Conservation (phyloP, 2,888 invertebrate species). For the Scaptomyza flava region DNA sequence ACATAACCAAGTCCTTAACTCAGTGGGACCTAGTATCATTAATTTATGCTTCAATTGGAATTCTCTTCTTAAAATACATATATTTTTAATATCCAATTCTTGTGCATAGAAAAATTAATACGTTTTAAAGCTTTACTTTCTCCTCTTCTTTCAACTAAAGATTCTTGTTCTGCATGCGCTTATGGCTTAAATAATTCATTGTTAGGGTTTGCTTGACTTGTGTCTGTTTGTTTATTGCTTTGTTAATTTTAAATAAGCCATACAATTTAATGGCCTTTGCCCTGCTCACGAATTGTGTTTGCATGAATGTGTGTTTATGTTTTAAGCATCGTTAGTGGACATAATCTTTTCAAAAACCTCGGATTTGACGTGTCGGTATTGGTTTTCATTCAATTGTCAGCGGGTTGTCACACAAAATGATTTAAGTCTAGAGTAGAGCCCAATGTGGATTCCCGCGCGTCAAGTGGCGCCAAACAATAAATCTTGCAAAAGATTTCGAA, state of each 20-base stretch:
- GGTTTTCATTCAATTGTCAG: slow-evolving; percentile 64
- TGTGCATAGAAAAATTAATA: too few species aligned
- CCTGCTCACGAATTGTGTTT: slow-evolving; percentile 21
- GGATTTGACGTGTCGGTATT: slow-evolving; percentile 52
- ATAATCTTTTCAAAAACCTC: slow-evolving; percentile 21
- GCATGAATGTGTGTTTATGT: neutral
- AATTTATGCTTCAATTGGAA: neutral
- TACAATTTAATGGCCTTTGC: slow-evolving; percentile 55
- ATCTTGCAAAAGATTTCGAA: slow-evolving; percentile 11
- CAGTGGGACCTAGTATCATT: neutral
- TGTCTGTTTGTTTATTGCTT: slow-evolving; percentile 70
- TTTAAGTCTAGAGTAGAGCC: slow-evolving; percentile 47
- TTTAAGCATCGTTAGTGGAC: slow-evolving; percentile 25
- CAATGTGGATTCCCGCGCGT: slow-evolving; percentile 27
- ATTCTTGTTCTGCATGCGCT: neutral
- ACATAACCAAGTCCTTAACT: neutral
- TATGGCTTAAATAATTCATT: slow-evolving; percentile 31
- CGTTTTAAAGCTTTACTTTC: too few species aligned
- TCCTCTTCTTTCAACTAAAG: neutral
- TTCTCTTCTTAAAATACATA: too few species aligned
- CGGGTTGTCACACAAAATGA: slow-evolving; percentile 75
- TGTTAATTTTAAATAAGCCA: slow-evolving; percentile 74
- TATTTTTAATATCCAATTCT: too few species aligned
- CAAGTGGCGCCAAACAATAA: slow-evolving; percentile 58
- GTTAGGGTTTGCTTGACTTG: slow-evolving; percentile 45